Base-by-base conservation (phyloP, 1,140 invertebrate genomes). In the Stenopsyche tienmushanensis region DNA sequence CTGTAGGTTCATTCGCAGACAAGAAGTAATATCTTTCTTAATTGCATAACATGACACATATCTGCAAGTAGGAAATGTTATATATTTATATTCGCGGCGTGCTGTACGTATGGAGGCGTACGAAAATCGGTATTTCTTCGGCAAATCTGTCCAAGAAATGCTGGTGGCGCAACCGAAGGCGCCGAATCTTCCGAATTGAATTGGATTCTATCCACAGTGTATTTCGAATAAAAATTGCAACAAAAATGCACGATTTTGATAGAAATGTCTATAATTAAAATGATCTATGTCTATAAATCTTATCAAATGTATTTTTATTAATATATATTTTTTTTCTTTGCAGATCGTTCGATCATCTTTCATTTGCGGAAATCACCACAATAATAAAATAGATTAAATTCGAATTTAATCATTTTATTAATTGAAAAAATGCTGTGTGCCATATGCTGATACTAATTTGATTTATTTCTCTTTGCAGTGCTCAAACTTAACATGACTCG, bases 1-100 rank as follows among this genome's bases (percentile, higher is more conserved):
- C 42, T 60, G 57, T 60, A 60, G 54, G 54, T 57, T 57, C 54
- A 42, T 57, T n/a, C 54, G 34, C 54, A 57, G 54, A 57, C 57
- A 21, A 60, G 57, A 47, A 29, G 57, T 60, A 60, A 60, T 60
- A 60, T 60, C 57, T 60, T 60, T 60, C 57, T 60, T 60, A 60
- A 60, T 60, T 60, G 25, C 57, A 47, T 60, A 60, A 60, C 57
- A 15, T 60, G 57, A 60, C 57, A 60, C 44, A 60, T 60, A 60
- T 60, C 44, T 60, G 57, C 26, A 44, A 60, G 57, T 47, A 47
- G 57, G 57, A 60, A 60, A 60, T 23, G 20, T 44, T 58, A 58
- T 60, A 60, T 21, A 57, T 57, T 41, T 34, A n/a, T n/a, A n/a
- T n/a, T n/a, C n/a, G n/a, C 29, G 13, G 5, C 54, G 23, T 20